A percentile compares a stretch with the other conserved stretches of the same genome.
These are phyloP conservation scores for Pleuronectes platessa DNA, from an alignment of 2,113 vertebrate species.

Conservation along the genomic window DNA sequence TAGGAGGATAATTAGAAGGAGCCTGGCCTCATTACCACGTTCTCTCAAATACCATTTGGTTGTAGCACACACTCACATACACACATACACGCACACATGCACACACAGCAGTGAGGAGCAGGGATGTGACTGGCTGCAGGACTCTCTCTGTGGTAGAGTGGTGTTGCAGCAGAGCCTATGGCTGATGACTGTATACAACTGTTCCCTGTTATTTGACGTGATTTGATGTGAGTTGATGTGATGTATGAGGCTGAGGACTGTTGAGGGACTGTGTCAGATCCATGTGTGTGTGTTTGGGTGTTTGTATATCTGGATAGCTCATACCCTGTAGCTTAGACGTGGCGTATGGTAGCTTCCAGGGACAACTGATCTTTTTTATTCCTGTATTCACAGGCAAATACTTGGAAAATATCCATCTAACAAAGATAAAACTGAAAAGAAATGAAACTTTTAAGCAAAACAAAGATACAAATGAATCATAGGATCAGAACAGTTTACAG, in stretches of 20 bases:
- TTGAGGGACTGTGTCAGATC: conserved; percentile 29
- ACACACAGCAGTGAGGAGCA: conserved; percentile 6
- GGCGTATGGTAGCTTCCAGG: conserved; percentile 16
- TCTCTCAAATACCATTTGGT: conserved; percentile 58
- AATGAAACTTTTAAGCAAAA: not conserved
- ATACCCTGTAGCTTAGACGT: conserved; percentile 18
- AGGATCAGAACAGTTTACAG: not conserved
- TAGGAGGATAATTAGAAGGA: conserved; percentile 52
- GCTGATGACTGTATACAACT: conserved; percentile 38
- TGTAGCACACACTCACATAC: conserved; percentile 19
- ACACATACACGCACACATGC: not conserved
- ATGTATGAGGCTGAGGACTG: conserved; percentile 46
- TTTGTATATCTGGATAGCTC: conserved; percentile 8
- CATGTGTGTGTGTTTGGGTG: not conserved
- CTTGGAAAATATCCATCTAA: not conserved
- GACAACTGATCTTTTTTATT: conserved; percentile 9
- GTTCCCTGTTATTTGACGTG: conserved; percentile 37
- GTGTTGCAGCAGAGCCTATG: conserved; percentile 31
- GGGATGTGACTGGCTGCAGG: conserved; percentile 3
- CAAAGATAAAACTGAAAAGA: not conserved
- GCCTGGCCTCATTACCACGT: conserved; percentile 42
- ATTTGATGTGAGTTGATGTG: conserved; percentile 47
- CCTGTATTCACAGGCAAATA: not conserved
- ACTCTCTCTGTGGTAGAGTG: not conserved
- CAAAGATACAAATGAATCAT: not conserved